Base-by-base conservation (phyloP, 2,113 vertebrate species). In the Cyprinus carpio region DNA sequence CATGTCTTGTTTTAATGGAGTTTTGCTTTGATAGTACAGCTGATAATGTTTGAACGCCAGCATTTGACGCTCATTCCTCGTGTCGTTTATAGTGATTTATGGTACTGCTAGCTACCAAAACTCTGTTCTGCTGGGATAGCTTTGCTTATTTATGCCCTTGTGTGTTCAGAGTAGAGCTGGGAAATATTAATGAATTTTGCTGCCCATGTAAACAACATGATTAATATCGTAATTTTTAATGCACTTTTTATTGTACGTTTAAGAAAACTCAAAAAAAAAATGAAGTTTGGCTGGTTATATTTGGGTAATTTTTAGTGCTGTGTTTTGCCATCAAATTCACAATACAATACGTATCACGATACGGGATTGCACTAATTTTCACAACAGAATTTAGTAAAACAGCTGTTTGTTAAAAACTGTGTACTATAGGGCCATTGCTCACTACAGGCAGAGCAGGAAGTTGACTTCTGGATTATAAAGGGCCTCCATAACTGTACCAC, bases 1-100 rank as follows among this genome's bases (percentile, higher is more conserved):
- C 71, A 43, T 46, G 71, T 74, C 76, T 1, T 12, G 46, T 29
- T 46, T 18, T n/a, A 74, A 58, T 74, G 49, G 15, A 11, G 51
- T 60, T 43, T n/a, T 58, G 16, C 54, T 56, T 56, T 20, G 81
- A 40, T 40, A 80, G n/a, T 62, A 62, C 56, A 62, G 77, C 37
- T 27, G 77, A 23, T 62, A 43, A 40, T 80, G 77, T 40, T 62
- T 60, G 23, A 16, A 25, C 8, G 31, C 37, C 71, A 74, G 40
- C 37, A 1, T n/a, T 74, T 74, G 71, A 74, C 5, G 23, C 10
- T 74, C 11, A 74, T 46, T 74, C n/a, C 37, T 25, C 6, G 11
- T 72, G 20, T 74, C 37, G 11, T 74, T 46, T 74, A 46, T 46
- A 46, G 37, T 46, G 37, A 74, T 46, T 74, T 74, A 46, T 6